Evolutionary conservation across 2,797 vertebrate genomes (phyloP), one percentile per base, ranked within the genome.

Genomic region (Karalla daura): DNA sequence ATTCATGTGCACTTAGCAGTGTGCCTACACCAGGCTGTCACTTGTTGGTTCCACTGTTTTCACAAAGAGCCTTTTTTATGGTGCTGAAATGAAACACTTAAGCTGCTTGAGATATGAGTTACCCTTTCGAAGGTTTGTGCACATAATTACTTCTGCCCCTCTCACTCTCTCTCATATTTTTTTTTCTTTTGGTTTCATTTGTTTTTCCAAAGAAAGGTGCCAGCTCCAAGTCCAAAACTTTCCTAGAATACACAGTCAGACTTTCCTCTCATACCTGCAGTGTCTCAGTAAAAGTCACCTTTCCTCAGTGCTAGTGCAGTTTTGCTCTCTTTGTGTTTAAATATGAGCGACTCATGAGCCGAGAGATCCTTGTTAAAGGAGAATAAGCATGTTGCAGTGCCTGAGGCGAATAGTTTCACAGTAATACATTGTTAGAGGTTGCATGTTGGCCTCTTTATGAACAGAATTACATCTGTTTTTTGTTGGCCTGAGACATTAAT

Each of bases 381-480:
- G 49, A 87, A 86, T 68, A 85, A 76, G 83, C 64, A 78, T 59
- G 76, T 59, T 70, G 66, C 49, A 55, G 61, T 20, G 90, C 88
- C 91, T 72, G 70, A 49, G 87, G 92, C 88, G 72, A 88, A 91
- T 87, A 82, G 74, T 88, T 92, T 76, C 59, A 63, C 63, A 60
- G 80, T 77, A 85, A 89, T 90, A 81, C 83, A 83, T 70, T 74
- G 78, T 85, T 78, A 76, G 41, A 84, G 63, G 46, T 70, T 81
- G 61, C 80, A 88, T 45, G 85, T 83, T 85, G 85, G 84, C 82
- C 79, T 80, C 83, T 84, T 91, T 74, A 79, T 86, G 86, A 90
- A 80, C 68, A 86, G 75, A 83, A 86, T 88, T 89, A 85, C 90
- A 89, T 91, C 89, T 89, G 88, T 70, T 89, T 88, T 90, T 85